phyloP scores from a whole-genome alignment of 2,113 vertebrate genomes.

The Meles meles region DNA sequence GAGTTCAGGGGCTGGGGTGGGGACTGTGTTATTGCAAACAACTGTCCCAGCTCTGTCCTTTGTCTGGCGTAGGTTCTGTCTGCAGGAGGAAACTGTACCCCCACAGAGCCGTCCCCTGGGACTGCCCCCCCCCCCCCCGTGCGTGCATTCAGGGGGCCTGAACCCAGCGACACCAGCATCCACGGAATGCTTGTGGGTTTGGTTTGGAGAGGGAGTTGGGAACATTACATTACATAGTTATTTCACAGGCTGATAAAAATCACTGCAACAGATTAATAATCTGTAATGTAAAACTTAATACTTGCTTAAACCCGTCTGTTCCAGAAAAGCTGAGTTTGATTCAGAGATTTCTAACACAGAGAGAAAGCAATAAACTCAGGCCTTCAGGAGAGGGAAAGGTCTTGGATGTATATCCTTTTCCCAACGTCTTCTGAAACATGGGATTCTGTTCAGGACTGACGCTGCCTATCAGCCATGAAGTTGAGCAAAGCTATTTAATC shows the following conservation, averaged over 20 bases:
- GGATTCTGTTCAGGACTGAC: neutral
- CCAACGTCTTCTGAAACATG: neutral
- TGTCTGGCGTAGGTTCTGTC: neutral
- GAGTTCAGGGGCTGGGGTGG: neutral
- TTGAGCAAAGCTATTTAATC: neutral
- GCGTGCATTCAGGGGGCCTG: neutral
- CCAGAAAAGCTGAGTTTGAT: conserved; percentile 50
- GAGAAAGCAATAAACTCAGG: neutral
- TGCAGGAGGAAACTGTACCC: neutral
- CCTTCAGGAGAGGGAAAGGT: neutral
- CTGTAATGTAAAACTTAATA: conserved; percentile 60
- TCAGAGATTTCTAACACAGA: conserved; percentile 14
- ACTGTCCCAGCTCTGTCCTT: neutral
- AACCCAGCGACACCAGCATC: neutral
- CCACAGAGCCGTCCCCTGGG: neutral
- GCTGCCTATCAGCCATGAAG: neutral
- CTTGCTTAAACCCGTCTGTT: conserved; percentile 51
- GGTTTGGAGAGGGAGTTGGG: conserved; percentile 31
- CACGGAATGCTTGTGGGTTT: neutral
- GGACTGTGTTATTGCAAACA: neutral
- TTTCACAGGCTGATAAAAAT: conserved; percentile 72
- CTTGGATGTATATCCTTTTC: neutral
- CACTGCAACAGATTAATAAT: conserved; percentile 63
- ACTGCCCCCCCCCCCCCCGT: too few relatives aligned
- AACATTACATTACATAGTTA: conserved; percentile 56